These are phyloP conservation scores for Brachypterus glaber DNA, from an alignment of 2,888 invertebrate genomes.

Conservation along the genomic window DNA sequence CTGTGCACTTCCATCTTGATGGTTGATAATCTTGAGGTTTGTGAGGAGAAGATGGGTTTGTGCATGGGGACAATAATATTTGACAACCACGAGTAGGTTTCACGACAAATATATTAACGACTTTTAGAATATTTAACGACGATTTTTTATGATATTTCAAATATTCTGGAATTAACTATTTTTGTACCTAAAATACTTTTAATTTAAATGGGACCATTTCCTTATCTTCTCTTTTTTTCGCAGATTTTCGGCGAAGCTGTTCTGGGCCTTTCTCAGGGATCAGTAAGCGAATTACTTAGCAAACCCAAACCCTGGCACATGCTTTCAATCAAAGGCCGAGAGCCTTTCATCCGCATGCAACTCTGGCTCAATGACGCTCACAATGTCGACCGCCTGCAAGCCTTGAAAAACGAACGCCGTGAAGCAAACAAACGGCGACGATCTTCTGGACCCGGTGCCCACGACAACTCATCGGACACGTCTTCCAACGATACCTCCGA, in stretches of 20 bases:
- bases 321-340: conserved; percentile 95
- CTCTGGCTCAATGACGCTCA: conserved; percentile 93
- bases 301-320: conserved; percentile 99
- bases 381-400: conserved; percentile 87
- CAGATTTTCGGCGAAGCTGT: conserved; percentile 95
- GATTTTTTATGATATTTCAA: not conserved
- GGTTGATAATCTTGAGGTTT: too few species aligned
- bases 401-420: conserved; percentile 79
- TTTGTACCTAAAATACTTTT: not conserved
- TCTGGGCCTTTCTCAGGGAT: conserved; percentile 90
- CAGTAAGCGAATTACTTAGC: conserved; percentile 92
- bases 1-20: too few species aligned
- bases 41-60: too few species aligned
- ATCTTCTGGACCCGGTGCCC: conserved; percentile 69
- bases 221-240: too few species aligned
- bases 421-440: conserved; percentile 86
- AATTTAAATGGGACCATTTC: not conserved
- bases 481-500: conserved; percentile 83
- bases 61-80: too few species aligned
- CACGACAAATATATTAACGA: too few species aligned
- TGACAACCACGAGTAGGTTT: too few species aligned
- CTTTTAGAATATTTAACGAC: too few species aligned
- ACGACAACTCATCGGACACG: conserved; percentile 80
- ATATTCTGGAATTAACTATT: not conserved
- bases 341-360: conserved; percentile 94